Percentiles rank a stretch among this genome's conserved stretches.
These are phyloP conservation scores for Tenthredo distinguenda DNA, from an alignment of 2,888 invertebrate species.

Conservation along the genomic window DNA sequence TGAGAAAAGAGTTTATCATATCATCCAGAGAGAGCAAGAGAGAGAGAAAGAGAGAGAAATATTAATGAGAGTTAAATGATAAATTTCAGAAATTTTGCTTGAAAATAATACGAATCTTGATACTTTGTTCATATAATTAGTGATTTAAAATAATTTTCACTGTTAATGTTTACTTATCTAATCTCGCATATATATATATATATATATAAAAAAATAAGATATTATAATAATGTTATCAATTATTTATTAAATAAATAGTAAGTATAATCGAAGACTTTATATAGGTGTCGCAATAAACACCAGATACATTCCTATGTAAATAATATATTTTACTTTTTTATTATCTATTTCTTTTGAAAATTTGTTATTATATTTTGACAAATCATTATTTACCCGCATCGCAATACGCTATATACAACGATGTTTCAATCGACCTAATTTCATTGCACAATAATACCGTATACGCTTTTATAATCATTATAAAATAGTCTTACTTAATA, in stretches of 20 bases:
- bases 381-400: background rate
- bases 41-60: background rate
- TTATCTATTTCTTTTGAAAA: background rate
- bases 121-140: background rate
- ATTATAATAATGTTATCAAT: conserved; percentile 39
- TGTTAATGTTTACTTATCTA: conserved; percentile 28
- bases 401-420: conserved; percentile 15
- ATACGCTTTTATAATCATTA: background rate
- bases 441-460: conserved; percentile 4
- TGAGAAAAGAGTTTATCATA: conserved; percentile 13
- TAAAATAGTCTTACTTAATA: background rate
- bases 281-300: conserved; percentile 37
- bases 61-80: background rate
- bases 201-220: background rate
- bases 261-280: conserved; percentile 45
- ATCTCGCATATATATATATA: conserved; percentile 15
- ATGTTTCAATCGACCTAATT: conserved; percentile 28
- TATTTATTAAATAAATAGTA: conserved; percentile 25
- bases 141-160: conserved; percentile 4
- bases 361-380: background rate
- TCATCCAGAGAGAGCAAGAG: background rate
- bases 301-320: conserved; percentile 41
- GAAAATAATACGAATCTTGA: background rate
- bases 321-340: conserved; percentile 11
- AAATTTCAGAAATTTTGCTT: background rate